These are phyloP conservation scores for Chaitophorus viminalis DNA, from an alignment of 2,888 invertebrate genomes.

Conservation along the genomic window DNA sequence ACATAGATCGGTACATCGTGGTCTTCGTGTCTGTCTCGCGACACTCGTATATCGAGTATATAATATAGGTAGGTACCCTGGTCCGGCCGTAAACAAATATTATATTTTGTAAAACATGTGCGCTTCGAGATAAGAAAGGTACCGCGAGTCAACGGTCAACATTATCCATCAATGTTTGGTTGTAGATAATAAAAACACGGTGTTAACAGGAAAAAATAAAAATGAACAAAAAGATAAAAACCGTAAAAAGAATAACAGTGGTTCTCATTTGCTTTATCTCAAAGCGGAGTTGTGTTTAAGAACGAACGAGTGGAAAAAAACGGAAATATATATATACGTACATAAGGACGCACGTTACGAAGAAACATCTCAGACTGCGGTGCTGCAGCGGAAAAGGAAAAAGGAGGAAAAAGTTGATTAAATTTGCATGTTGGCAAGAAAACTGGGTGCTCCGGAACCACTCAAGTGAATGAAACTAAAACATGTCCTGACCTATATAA, in stretches of 20 bases:
- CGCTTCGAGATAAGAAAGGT: constrained; percentile 44
- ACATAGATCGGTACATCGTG: no score
- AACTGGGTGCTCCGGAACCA: constrained; percentile 40
- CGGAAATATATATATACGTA: not conserved
- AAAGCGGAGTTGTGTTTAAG: not conserved
- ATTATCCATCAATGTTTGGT: constrained; percentile 42
- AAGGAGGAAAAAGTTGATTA: constrained; percentile 28
- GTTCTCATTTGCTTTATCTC: constrained; percentile 22
- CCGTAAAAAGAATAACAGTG: constrained; percentile 3
- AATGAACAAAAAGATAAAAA: constrained; percentile 6
- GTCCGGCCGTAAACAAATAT: constrained; percentile 27
- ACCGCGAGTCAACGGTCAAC: constrained; percentile 31
- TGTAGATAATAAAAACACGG: constrained; percentile 18
- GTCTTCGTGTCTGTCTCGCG: no score
- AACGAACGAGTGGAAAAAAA: not conserved
- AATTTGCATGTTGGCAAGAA: constrained; percentile 55
- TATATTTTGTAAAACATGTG: constrained; percentile 47
- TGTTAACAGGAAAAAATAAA: not conserved
- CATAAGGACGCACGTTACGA: not conserved
- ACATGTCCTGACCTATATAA: constrained; percentile 34
- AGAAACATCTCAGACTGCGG: constrained; percentile 4
- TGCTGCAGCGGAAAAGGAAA: not conserved
- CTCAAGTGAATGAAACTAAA: constrained; percentile 43
- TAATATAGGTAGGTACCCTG: no score
- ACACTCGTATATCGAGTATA: no score